Evolutionary conservation across 2,113 vertebrate species (phyloP).

Genomic region (Rousettus leschenaultii): DNA sequence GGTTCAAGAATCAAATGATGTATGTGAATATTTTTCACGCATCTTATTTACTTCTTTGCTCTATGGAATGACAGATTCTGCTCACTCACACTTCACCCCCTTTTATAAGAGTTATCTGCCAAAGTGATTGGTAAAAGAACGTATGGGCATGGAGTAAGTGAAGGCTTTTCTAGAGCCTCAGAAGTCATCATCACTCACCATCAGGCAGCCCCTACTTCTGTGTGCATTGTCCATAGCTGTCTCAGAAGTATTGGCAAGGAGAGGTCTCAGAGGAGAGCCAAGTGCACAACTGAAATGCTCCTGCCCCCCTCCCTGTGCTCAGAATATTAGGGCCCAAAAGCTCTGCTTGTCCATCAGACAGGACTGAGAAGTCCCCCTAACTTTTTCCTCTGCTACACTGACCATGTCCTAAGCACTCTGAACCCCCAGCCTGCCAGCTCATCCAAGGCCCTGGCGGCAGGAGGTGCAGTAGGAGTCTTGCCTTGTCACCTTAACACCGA

Average conservation of each 20-base stretch:
- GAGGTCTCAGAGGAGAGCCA: neutral
- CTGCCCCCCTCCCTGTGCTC: neutral
- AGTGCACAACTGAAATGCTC: neutral
- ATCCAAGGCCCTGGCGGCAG: neutral
- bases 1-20: neutral
- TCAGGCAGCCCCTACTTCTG: neutral
- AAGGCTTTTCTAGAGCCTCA: neutral
- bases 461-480: neutral
- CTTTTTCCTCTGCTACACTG: neutral
- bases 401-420: too few species aligned
- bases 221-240: neutral
- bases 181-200: too few species aligned
- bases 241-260: neutral
- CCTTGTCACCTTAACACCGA: neutral
- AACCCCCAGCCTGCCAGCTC: too few species aligned
- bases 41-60: neutral
- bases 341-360: neutral
- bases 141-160: neutral
- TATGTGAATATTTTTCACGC: neutral
- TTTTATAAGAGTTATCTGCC: neutral
- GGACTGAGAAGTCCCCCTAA: neutral
- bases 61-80: neutral
- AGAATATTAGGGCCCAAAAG: neutral
- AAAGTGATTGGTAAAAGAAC: neutral
- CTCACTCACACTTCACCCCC: neutral